A percentile compares a stretch with the other conserved stretches of the same genome.
Evolutionary conservation across 2,113 vertebrate species (phyloP).

Genomic region (Pungitius pungitius): DNA sequence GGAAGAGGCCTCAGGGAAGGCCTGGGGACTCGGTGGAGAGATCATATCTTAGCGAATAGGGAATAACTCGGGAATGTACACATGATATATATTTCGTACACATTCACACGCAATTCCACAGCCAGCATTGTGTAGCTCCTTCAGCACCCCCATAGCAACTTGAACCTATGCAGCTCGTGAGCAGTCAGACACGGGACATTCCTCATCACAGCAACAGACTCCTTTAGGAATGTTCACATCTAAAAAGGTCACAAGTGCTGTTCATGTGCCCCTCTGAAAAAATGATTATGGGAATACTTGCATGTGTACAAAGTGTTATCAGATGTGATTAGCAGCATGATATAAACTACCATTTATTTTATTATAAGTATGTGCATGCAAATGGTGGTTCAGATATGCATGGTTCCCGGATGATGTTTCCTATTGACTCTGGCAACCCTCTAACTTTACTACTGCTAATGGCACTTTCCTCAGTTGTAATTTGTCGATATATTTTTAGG

Average conservation of each 20-base stretch:
- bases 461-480: neutral
- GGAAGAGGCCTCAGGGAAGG: too few relatives aligned
- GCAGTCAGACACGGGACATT: constrained; percentile 64
- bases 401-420: neutral
- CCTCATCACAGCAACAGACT: constrained; percentile 67
- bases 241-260: constrained; percentile 57
- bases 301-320: constrained; percentile 40
- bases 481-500: neutral
- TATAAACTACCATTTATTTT: neutral
- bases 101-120: neutral
- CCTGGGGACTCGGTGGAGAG: too few relatives aligned
- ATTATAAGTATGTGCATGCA: neutral
- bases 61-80: neutral
- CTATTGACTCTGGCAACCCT: neutral
- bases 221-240: constrained; percentile 59
- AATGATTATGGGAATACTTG: constrained; percentile 21
- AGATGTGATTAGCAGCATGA: constrained; percentile 6
- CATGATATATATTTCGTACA: constrained; percentile 2
- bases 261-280: constrained; percentile 41
- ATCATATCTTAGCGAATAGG: too few relatives aligned
- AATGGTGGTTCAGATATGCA: neutral
- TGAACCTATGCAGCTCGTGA: constrained; percentile 30
- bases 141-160: constrained; percentile 15
- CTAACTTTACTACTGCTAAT: neutral
- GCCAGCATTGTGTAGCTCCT: constrained; percentile 8